phyloP scores from a whole-genome alignment of 2,888 invertebrate genomes.

The Melanotus villosus region DNA sequence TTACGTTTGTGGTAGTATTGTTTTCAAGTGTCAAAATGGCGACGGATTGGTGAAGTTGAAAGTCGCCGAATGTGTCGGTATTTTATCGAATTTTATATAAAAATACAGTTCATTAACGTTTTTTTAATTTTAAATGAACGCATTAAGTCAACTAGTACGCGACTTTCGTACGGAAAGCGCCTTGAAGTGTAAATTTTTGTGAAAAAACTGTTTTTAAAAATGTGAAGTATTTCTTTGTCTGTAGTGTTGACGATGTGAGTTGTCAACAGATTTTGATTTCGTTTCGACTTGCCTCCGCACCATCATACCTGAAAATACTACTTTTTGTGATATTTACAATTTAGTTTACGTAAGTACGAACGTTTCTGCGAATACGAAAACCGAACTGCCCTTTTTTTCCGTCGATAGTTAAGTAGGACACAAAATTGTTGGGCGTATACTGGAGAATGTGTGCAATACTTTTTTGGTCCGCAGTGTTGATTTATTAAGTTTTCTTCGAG shows the following conservation, averaged over 20 bases:
- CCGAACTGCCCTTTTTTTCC: neutral
- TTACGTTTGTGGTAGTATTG: conserved; percentile 7
- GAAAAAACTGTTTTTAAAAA: conserved; percentile 62
- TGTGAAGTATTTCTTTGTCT: conserved; percentile 67
- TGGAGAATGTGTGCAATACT: conserved; percentile 62
- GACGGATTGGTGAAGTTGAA: conserved; percentile 60
- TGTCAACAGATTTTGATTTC: conserved; percentile 42
- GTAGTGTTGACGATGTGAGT: conserved; percentile 47
- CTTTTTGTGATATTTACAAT: conserved; percentile 42
- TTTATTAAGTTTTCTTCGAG: conserved; percentile 62
- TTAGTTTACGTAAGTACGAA: conserved; percentile 43
- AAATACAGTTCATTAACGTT: conserved; percentile 2
- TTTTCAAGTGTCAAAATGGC: conserved; percentile 61
- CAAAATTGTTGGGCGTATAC: conserved; percentile 64
- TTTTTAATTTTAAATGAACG: conserved; percentile 31
- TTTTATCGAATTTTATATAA: conserved; percentile 39
- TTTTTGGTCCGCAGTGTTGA: conserved; percentile 64
- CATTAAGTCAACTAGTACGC: neutral
- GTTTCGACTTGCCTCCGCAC: conserved; percentile 23
- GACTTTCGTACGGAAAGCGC: neutral
- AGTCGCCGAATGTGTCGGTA: conserved; percentile 53
- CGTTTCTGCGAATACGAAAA: neutral
- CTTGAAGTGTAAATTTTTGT: conserved; percentile 43
- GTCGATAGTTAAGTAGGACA: conserved; percentile 63
- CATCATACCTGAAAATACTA: conserved; percentile 30